Conservation (phyloP, 2,888 invertebrate genomes). For the Sesamia inferens region DNA sequence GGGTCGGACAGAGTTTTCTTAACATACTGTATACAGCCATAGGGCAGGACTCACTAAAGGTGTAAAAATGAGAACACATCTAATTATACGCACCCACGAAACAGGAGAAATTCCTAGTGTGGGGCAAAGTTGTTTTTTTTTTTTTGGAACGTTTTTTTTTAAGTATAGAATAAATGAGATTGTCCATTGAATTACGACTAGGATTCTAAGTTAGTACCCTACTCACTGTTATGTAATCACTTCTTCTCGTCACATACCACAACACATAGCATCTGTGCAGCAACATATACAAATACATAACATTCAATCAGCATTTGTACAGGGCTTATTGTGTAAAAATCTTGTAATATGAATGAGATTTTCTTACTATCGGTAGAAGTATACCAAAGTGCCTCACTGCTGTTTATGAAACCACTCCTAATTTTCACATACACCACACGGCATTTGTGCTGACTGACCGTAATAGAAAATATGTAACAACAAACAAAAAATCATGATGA, state of each 20-base stretch:
- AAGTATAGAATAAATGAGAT: neutral
- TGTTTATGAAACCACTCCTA: conserved; percentile 8
- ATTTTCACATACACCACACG: neutral
- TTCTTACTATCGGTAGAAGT: no score
- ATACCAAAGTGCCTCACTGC: neutral
- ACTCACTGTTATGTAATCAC: conserved; percentile 15
- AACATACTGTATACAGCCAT: no score
- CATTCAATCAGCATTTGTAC: no score
- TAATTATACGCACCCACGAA: no score
- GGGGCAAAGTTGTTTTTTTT: no score
- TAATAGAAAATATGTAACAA: neutral
- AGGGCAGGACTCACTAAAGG: neutral
- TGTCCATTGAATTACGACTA: neutral
- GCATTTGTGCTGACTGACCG: neutral
- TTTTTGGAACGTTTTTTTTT: no score
- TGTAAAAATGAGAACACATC: neutral
- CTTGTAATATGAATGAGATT: no score
- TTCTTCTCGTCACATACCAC: neutral
- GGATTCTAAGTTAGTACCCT: no score
- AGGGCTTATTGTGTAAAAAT: no score
- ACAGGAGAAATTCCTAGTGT: no score
- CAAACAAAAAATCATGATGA: neutral
- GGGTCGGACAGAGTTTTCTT: no score
- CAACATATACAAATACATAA: no score
- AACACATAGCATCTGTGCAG: neutral